Evolutionary conservation across 2,797 vertebrate species (phyloP).

Genomic region (Lithobates pipiens): DNA sequence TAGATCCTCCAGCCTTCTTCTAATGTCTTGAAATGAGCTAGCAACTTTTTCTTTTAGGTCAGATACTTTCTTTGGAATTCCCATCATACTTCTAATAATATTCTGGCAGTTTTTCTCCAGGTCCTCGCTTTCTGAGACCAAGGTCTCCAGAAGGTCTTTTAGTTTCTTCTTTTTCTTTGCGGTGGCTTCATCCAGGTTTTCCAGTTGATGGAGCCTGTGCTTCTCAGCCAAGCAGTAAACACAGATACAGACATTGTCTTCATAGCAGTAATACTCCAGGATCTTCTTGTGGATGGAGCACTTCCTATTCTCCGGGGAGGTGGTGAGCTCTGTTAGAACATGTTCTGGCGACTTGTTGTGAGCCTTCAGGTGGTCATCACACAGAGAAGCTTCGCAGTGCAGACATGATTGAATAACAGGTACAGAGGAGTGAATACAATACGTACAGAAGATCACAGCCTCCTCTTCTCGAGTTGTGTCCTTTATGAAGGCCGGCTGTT

Average conservation of each 20-base stretch:
- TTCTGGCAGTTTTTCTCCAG: not conserved
- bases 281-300: not conserved
- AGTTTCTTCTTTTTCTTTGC: not conserved
- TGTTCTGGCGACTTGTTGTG: too few species aligned
- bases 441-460: not conserved
- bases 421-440: not conserved
- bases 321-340: too few species aligned
- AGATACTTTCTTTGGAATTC: not conserved
- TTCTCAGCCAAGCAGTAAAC: conserved; percentile 7
- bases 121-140: not conserved
- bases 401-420: not conserved
- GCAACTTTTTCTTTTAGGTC: not conserved
- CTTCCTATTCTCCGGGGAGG: not conserved
- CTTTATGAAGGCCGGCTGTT: not conserved
- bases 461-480: too few species aligned
- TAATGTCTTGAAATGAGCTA: not conserved
- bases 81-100: not conserved
- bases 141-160: not conserved
- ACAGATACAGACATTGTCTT: not conserved
- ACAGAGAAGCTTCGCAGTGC: not conserved
- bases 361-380: not conserved
- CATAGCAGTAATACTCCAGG: conserved; percentile 18
- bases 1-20: conserved; percentile 10
- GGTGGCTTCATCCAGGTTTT: not conserved
- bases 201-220: not conserved